These are phyloP conservation scores for Triplophysa rosa DNA, from an alignment of 2,113 vertebrate species.

Conservation along the genomic window DNA sequence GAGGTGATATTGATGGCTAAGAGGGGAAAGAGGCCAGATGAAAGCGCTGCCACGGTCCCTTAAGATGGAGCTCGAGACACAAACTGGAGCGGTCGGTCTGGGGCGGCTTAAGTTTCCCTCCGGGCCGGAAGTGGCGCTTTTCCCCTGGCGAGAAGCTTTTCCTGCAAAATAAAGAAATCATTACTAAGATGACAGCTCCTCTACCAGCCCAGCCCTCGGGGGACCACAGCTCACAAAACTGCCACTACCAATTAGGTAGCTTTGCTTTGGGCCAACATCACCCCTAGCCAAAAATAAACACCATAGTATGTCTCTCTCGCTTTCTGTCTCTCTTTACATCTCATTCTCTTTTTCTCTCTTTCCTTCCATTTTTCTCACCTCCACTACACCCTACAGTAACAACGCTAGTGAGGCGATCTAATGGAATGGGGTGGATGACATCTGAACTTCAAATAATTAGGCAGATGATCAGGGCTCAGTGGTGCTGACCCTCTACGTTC, in stretches of 20 bases:
- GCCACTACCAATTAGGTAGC: conserved; percentile 71
- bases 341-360: not conserved
- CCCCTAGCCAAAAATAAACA: conserved; percentile 61
- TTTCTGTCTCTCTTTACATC: not conserved
- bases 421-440: conserved; percentile 50
- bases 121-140: conserved; percentile 75
- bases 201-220: conserved; percentile 59
- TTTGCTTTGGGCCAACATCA: conserved; percentile 53
- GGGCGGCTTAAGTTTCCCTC: conserved; percentile 69
- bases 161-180: conserved; percentile 86
- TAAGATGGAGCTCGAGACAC: conserved; percentile 75
- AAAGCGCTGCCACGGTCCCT: conserved; percentile 73
- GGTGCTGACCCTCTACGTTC: conserved; percentile 67
- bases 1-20: conserved; percentile 75
- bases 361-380: not conserved
- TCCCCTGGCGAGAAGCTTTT: conserved; percentile 79
- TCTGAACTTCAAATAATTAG: conserved; percentile 61
- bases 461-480: conserved; percentile 58
- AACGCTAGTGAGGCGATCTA: not conserved
- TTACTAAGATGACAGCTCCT: conserved; percentile 81
- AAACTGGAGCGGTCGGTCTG: conserved; percentile 59
- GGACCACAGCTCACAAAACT: conserved; percentile 65
- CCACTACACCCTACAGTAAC: not conserved
- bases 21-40: conserved; percentile 74
- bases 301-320: not conserved